These are phyloP conservation scores for Tridacna gigas DNA, from an alignment of 2,888 invertebrate genomes.

Conservation along the genomic window DNA sequence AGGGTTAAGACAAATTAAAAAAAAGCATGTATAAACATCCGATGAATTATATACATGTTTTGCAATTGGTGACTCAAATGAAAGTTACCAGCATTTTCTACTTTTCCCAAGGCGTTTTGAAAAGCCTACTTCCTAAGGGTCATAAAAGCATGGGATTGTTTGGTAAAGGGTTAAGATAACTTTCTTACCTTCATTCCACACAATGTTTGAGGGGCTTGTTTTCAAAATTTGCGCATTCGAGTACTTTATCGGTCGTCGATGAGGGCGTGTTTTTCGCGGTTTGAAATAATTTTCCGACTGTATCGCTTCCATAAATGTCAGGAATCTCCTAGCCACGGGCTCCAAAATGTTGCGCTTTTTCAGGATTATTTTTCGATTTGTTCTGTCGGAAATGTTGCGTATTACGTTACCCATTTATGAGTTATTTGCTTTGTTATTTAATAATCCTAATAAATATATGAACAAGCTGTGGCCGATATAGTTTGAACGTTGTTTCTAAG, in stretches of 20 bases:
- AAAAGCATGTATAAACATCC: no score
- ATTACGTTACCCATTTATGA: not conserved
- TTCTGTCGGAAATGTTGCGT: not conserved
- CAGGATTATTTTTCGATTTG: not conserved
- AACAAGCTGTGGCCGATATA: not conserved
- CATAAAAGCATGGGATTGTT: no score
- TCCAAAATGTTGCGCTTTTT: not conserved
- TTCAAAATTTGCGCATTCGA: no score
- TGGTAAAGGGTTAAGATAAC: no score
- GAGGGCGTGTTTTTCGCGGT: not conserved
- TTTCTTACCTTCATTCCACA: no score
- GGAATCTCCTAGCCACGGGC: not conserved
- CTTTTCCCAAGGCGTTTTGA: no score
- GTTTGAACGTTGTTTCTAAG: not conserved
- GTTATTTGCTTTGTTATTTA: not conserved
- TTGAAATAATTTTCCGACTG: not conserved
- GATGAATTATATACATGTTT: no score
- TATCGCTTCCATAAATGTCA: not conserved
- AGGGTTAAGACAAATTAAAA: no score
- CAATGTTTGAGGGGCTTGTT: no score
- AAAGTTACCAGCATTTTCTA: no score
- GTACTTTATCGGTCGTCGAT: not conserved
- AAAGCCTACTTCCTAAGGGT: no score
- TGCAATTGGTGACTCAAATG: no score
- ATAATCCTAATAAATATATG: not conserved